phyloP scores from a whole-genome alignment of 2,797 vertebrate species.

The Semotilus atromaculatus region DNA sequence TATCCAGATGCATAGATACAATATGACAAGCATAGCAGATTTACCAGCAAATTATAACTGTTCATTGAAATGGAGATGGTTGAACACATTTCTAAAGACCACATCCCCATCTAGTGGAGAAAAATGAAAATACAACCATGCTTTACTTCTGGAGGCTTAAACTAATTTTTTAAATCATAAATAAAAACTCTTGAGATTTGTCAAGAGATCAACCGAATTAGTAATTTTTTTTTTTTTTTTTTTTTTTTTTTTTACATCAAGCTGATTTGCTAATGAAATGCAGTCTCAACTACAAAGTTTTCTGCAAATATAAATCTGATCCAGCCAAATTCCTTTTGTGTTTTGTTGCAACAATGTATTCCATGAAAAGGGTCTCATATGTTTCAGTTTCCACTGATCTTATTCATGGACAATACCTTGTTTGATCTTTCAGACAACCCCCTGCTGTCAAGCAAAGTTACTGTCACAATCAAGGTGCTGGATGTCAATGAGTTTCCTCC shows the following conservation, averaged over 20 bases:
- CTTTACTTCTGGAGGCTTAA: background rate
- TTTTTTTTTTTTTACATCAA: background rate
- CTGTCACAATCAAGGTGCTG: slow-evolving; percentile 84
- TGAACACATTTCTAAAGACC: background rate
- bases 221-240: no score
- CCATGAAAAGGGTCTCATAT: background rate
- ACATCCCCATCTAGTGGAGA: slow-evolving; percentile 65
- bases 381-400: slow-evolving; percentile 6
- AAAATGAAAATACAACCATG: background rate
- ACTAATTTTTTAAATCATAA: background rate
- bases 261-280: background rate
- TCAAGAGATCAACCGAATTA: background rate
- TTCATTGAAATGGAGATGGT: background rate
- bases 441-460: slow-evolving; percentile 83
- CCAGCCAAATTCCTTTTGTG: background rate
- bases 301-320: background rate
- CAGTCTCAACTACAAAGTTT: background rate
- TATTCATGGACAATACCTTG: slow-evolving; percentile 14
- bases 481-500: slow-evolving; percentile 95
- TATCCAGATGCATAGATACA: slow-evolving; percentile 12
- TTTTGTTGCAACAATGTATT: background rate
- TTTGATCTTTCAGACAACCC: slow-evolving; percentile 83
- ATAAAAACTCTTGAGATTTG: background rate
- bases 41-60: background rate
- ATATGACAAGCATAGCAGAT: background rate